Percentiles rank a stretch among this genome's conserved stretches.
These are phyloP conservation scores for Athalia circularis DNA, from an alignment of 2,888 invertebrate species.

Conservation along the genomic window DNA sequence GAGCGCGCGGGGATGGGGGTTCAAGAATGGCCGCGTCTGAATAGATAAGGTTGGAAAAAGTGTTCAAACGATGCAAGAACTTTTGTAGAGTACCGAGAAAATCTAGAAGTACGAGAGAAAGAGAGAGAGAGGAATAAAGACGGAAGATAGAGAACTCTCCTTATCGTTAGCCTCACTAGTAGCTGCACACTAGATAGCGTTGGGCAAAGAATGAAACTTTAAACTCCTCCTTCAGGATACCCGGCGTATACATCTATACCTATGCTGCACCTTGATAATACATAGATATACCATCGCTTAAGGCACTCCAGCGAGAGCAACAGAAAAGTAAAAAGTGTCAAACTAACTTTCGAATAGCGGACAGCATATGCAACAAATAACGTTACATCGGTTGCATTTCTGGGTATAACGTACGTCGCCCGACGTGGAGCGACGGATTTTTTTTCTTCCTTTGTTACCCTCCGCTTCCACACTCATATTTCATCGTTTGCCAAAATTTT, in stretches of 20 bases:
- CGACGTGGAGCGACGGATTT: too few relatives aligned
- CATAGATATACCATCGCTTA: too few relatives aligned
- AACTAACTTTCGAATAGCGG: too few relatives aligned
- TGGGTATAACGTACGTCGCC: too few relatives aligned
- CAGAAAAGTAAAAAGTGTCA: too few relatives aligned
- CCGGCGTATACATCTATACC: background rate
- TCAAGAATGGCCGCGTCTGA: constrained; percentile 36
- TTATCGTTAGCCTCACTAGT: constrained; percentile 31
- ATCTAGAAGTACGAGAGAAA: constrained; percentile 34
- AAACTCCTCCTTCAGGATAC: constrained; percentile 27
- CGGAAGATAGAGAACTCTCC: background rate
- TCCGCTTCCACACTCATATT: too few relatives aligned
- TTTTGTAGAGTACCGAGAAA: constrained; percentile 48
- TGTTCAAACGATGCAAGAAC: constrained; percentile 61
- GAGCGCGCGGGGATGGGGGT: constrained; percentile 5
- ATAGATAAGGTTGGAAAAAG: constrained; percentile 47
- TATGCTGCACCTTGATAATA: too few relatives aligned
- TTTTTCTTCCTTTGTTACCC: too few relatives aligned
- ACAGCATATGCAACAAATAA: too few relatives aligned
- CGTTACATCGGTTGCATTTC: too few relatives aligned
- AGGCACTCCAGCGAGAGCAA: too few relatives aligned
- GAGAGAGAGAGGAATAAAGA: background rate
- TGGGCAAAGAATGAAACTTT: constrained; percentile 40
- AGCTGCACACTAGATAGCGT: constrained; percentile 22
- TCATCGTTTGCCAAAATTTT: too few relatives aligned